Evolutionary conservation across 2,888 invertebrate species (phyloP).

Genomic region (Thyatira batis): DNA sequence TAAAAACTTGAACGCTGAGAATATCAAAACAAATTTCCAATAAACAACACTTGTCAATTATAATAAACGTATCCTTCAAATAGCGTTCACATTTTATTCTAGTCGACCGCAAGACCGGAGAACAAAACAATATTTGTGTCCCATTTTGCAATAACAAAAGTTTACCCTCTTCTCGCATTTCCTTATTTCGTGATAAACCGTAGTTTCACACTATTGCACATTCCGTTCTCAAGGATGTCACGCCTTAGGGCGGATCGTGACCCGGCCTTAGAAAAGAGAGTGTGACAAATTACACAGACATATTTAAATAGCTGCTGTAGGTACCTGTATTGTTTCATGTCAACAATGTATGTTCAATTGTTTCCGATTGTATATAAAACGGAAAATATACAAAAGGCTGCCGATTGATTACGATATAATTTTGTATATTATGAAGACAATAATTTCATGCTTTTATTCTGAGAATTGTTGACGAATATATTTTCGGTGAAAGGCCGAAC

Average conservation of each 20-base stretch:
- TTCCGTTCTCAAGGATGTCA: slow-evolving; percentile 18
- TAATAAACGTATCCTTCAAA: too few relatives aligned
- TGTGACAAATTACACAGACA: slow-evolving; percentile 33
- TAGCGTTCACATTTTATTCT: too few relatives aligned
- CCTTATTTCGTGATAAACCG: slow-evolving; percentile 8
- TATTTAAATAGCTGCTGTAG: slow-evolving; percentile 19
- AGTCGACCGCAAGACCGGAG: too few relatives aligned
- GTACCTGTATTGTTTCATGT: slow-evolving; percentile 13
- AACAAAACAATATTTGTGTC: not conserved
- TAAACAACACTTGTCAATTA: too few relatives aligned
- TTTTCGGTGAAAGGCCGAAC: too few relatives aligned
- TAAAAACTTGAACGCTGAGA: too few relatives aligned
- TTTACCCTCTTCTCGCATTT: not conserved
- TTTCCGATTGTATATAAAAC: not conserved
- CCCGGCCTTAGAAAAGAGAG: slow-evolving; percentile 32
- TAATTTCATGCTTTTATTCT: too few relatives aligned
- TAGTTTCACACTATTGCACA: slow-evolving; percentile 27
- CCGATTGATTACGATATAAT: too few relatives aligned
- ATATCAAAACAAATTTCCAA: too few relatives aligned
- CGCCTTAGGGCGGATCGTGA: slow-evolving; percentile 43
- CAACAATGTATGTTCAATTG: not conserved
- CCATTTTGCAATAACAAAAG: not conserved
- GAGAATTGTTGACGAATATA: too few relatives aligned
- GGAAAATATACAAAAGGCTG: too few relatives aligned
- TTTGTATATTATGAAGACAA: too few relatives aligned